Percentiles rank a stretch among this genome's conserved stretches.
Conservation (phyloP, 2,888 invertebrate genomes). For the Acanthosepion pharaonis region DNA sequence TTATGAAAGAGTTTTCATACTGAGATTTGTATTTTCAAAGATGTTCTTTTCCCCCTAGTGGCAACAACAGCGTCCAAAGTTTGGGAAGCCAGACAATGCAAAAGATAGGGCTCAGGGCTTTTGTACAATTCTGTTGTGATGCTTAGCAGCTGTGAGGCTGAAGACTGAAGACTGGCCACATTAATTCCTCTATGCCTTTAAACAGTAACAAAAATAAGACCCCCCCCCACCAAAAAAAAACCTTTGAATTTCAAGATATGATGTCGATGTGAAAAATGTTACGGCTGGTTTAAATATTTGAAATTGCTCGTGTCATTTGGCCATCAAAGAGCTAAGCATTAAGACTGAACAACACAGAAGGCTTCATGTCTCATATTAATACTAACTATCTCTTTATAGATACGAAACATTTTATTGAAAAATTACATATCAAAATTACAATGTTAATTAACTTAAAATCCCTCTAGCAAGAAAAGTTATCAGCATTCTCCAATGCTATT, state of each 20-base stretch:
- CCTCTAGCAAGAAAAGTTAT: not conserved
- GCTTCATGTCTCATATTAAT: not conserved
- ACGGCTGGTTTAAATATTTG: not conserved
- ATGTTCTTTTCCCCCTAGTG: not conserved
- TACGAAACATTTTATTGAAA: not conserved
- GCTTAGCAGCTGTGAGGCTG: not conserved
- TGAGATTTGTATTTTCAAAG: not conserved
- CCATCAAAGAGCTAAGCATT: not conserved
- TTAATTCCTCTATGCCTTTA: not conserved
- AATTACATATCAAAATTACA: not conserved
- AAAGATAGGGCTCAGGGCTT: not conserved
- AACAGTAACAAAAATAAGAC: not conserved
- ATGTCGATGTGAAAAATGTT: constrained; percentile 16
- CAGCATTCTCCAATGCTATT: not conserved
- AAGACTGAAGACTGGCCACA: not conserved
- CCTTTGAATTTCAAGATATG: constrained; percentile 33
- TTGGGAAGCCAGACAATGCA: not conserved
- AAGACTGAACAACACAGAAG: not conserved
- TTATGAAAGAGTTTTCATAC: not conserved
- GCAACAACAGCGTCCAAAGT: not conserved
- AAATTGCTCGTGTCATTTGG: not conserved
- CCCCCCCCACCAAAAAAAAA: no score
- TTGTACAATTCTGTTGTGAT: not conserved
- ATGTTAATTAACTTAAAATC: constrained; percentile 11
- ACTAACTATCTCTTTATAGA: not conserved